These are phyloP conservation scores for Beris chalybata DNA, from an alignment of 2,888 invertebrate genomes.

Conservation along the genomic window DNA sequence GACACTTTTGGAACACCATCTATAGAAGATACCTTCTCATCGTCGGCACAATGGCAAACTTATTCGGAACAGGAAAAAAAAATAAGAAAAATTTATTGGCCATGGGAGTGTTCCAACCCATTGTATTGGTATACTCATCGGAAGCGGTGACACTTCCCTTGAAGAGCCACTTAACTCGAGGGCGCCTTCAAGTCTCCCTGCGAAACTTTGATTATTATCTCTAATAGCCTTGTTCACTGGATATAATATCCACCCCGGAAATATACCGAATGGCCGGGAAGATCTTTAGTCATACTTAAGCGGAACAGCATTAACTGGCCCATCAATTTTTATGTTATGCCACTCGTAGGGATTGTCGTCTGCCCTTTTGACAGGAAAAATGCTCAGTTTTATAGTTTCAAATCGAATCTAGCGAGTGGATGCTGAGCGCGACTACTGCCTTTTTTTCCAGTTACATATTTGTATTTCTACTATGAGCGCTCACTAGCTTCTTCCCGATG, in stretches of 20 bases:
- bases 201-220: conserved; percentile 11
- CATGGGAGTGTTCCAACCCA: no score
- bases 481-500: no score
- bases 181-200: conserved; percentile 23
- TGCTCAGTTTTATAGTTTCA: conserved; percentile 9
- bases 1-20: no score
- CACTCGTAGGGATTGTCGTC: conserved; percentile 2
- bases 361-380: conserved; percentile 2
- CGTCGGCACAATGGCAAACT: no score
- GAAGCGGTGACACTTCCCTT: no score
- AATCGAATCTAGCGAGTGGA: conserved; percentile 7
- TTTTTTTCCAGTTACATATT: no score
- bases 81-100: no score
- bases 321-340: conserved; percentile 30
- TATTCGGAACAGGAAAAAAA: no score
- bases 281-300: conserved; percentile 12
- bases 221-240: conserved; percentile 10
- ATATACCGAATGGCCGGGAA: conserved; percentile 13
- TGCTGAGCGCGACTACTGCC: no score
- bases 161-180: background rate
- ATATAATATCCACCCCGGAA: conserved; percentile 24
- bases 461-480: no score
- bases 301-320: conserved; percentile 30
- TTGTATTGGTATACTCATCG: no score
- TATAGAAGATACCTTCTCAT: no score